A percentile compares a stretch with the other conserved stretches of the same genome.
phyloP scores from a whole-genome alignment of 2,113 vertebrate species.

The Genyomyrus donnyi region DNA sequence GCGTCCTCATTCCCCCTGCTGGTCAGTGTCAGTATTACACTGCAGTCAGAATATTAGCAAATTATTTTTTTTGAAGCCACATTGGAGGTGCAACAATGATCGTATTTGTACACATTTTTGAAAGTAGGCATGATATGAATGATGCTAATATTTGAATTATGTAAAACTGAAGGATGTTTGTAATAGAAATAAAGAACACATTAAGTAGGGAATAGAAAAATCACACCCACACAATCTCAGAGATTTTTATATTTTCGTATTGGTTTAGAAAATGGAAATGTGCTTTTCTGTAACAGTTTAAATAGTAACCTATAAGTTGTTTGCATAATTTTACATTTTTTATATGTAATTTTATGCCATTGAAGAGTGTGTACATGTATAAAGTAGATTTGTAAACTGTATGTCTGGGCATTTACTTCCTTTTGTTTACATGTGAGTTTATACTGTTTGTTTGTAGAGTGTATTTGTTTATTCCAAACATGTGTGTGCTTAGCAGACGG shows the following conservation, averaged over 20 bases:
- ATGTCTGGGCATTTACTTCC: neutral
- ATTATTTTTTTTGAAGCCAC: neutral
- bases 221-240: neutral
- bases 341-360: neutral
- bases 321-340: neutral
- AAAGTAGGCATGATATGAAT: neutral
- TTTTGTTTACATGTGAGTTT: neutral
- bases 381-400: neutral
- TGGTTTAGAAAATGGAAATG: neutral
- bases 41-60: neutral
- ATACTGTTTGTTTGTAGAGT: neutral
- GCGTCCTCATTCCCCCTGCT: constrained; percentile 72
- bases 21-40: constrained; percentile 57
- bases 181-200: neutral
- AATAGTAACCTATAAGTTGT: neutral
- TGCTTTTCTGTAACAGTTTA: neutral
- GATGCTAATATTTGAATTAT: neutral
- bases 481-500: neutral
- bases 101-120: neutral
- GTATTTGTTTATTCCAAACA: neutral
- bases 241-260: neutral
- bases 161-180: neutral
- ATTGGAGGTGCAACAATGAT: neutral
- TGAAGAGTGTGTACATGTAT: neutral
- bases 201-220: neutral